Conservation (phyloP, 1,140 invertebrate species). For the Trigoniulus corallinus region DNA sequence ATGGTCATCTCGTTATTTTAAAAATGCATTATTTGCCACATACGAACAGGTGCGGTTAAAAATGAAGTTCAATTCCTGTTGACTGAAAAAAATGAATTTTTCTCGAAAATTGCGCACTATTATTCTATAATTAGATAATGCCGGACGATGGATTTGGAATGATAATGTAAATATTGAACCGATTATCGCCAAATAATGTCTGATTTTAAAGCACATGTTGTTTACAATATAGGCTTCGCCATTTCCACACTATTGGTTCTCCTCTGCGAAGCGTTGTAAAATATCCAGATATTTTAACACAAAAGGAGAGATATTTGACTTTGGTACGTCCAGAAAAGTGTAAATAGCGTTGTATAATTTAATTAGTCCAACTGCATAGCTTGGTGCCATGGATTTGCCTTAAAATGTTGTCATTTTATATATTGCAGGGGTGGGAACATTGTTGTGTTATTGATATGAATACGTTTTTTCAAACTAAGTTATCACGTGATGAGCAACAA, state of each 20-base stretch:
- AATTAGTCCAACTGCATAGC: too few relatives aligned
- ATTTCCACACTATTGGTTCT: constrained; percentile 30
- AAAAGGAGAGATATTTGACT: constrained; percentile 25
- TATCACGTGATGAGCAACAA: constrained; percentile 22
- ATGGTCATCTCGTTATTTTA: constrained; percentile 26
- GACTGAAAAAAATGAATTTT: too few relatives aligned
- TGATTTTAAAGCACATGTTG: too few relatives aligned
- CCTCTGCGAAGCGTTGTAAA: constrained; percentile 27
- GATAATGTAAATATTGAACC: constrained; percentile 26
- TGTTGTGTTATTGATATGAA: constrained; percentile 25
- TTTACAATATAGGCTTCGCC: constrained; percentile 21
- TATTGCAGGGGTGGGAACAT: constrained; percentile 28
- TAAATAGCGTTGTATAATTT: too few relatives aligned
- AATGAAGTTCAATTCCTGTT: too few relatives aligned
- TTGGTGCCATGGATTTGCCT: constrained; percentile 5
- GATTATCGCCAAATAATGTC: too few relatives aligned
- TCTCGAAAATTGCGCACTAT: too few relatives aligned
- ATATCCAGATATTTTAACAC: constrained; percentile 24
- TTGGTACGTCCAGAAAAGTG: constrained; percentile 21
- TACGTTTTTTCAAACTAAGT: constrained; percentile 24
- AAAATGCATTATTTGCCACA: constrained; percentile 26
- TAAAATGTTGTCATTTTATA: constrained; percentile 3
- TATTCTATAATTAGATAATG: not conserved
- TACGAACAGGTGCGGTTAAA: constrained; percentile 36
- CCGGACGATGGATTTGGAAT: constrained; percentile 30